phyloP scores from a whole-genome alignment of 2,113 vertebrate species.

The Ailurus styani region DNA sequence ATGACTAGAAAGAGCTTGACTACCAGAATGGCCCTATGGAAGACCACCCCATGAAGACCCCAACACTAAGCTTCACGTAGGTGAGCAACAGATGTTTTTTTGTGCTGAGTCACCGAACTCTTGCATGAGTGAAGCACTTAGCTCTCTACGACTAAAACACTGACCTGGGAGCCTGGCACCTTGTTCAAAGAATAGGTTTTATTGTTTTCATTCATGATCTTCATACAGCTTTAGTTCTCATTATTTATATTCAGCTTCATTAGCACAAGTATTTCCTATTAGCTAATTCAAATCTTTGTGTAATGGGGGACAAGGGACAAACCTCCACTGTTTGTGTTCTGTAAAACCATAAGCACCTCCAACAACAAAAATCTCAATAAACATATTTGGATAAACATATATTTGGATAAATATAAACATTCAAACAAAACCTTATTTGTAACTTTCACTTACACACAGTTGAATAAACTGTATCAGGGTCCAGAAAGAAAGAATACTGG shows the following conservation, averaged over 20 bases:
- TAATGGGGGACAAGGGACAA: background rate
- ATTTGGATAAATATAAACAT: background rate
- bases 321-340: background rate
- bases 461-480: background rate
- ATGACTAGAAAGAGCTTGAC: background rate
- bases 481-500: background rate
- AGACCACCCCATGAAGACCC: background rate
- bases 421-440: background rate
- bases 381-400: background rate
- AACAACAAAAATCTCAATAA: background rate
- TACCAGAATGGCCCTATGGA: background rate
- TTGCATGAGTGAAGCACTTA: background rate
- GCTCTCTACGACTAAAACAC: background rate
- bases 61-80: background rate
- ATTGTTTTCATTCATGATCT: background rate
- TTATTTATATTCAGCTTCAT: background rate
- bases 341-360: conserved; percentile 17
- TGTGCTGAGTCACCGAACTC: background rate
- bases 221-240: background rate
- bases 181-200: background rate
- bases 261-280: background rate
- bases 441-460: background rate
- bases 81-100: background rate
- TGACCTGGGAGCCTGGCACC: rapidly evolving
- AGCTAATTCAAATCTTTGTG: background rate